Conservation (phyloP, 1,140 invertebrate species). For the Hylaeus volcanicus region DNA sequence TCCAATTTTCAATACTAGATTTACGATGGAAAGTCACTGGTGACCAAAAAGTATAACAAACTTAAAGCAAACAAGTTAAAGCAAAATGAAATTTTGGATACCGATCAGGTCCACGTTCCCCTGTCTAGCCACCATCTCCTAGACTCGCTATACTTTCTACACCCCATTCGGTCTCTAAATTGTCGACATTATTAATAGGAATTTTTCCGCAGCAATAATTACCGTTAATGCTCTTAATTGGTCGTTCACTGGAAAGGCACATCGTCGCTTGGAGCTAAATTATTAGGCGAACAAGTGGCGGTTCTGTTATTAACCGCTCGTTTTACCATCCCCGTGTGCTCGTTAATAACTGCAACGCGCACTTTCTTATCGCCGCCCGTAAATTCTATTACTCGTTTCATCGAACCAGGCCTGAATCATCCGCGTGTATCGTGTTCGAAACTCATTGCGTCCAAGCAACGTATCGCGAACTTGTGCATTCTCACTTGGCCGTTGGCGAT, state of each 20-base stretch:
- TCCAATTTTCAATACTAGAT: too few relatives aligned
- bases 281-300: not conserved
- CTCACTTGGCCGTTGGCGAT: not conserved
- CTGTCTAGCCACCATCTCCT: too few relatives aligned
- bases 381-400: not conserved
- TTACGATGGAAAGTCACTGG: too few relatives aligned
- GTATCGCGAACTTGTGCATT: not conserved
- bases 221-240: not conserved
- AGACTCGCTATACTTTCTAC: too few relatives aligned
- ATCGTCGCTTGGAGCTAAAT: not conserved
- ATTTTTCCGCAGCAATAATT: not conserved
- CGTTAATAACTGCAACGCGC: not conserved
- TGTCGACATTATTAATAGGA: too few relatives aligned
- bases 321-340: not conserved
- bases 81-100: too few relatives aligned
- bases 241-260: not conserved
- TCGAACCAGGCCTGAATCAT: not conserved
- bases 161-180: too few relatives aligned
- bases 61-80: too few relatives aligned
- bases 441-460: not conserved
- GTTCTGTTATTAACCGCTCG: not conserved
- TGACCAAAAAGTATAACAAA: too few relatives aligned
- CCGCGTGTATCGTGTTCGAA: not conserved
- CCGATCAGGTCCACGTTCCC: too few relatives aligned
- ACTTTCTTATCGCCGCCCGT: constrained; percentile 7